phyloP scores from a whole-genome alignment of 2,113 vertebrate species.

The Ginglymostoma cirratum region DNA sequence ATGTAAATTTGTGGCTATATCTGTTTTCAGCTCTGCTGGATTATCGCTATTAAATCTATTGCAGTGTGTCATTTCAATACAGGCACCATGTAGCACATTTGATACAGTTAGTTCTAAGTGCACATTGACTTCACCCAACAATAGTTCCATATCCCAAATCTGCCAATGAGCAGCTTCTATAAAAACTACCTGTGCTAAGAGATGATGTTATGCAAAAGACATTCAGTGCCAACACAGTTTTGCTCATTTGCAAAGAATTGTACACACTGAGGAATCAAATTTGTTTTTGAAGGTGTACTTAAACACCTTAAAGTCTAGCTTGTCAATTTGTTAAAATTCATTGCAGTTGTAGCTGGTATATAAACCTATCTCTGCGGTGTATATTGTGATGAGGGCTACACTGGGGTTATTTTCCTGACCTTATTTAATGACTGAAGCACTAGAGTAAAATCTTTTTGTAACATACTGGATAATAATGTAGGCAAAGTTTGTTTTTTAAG shows the following conservation, averaged over 20 bases:
- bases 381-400: background rate
- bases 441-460: background rate
- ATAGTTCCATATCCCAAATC: background rate
- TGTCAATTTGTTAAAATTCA: background rate
- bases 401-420: background rate
- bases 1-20: background rate
- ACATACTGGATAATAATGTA: too few relatives aligned
- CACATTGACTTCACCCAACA: background rate
- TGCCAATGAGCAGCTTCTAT: background rate
- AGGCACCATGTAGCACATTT: slow-evolving; percentile 25
- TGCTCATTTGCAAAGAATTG: too few relatives aligned
- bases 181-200: background rate
- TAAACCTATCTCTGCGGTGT: background rate
- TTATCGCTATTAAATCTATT: background rate
- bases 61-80: too few relatives aligned
- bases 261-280: background rate
- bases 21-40: background rate
- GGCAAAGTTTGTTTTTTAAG: background rate
- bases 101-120: background rate
- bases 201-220: background rate
- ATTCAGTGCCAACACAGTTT: background rate
- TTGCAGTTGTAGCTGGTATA: background rate
- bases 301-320: background rate
- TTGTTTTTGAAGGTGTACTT: background rate
- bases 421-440: background rate